Base-by-base conservation (phyloP, 1,140 invertebrate species). In the Streblospio benedicti region DNA sequence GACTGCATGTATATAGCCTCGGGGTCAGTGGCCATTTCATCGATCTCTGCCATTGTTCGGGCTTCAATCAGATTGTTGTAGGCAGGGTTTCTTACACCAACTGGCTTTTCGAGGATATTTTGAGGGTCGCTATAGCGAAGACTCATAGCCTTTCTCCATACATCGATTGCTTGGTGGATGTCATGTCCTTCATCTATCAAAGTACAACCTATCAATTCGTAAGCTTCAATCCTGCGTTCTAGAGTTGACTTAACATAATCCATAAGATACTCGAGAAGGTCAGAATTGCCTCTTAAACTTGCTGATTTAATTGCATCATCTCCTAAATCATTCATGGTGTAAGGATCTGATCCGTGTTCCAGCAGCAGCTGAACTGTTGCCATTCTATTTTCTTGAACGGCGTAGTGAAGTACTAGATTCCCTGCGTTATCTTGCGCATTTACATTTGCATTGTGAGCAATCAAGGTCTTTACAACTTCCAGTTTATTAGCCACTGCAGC, bases 341-440 rank as follows among this genome's bases (percentile, higher is more conserved):
- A 82, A 23, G 87, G 87, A 79, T 90, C 83, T 0, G 91, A 91
- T 50, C 87, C 87, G 78, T 87, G 80, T 49, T 86, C 82, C 33
- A 95, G 75, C 25, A 95, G 75, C 33, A 95, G 77, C 68, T 87
- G 86, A 0, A 88, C 90, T 2, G 91, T 92, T 74, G 90, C 89
- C 69, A 91, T 80, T 62, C 87, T 80, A 63, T 89, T 87, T 76
- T 92, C 91, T 71, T 91, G 89, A 62, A 93, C 91, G 0, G 92
- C 90, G 79, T 96, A 94, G 81, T 96, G 91, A 59, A 96, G 81
- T 30, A 91, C 91, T 63, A 91, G 90, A 78, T 93, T 93, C 66
- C 87, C 86, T 74, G 93, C 90, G 66, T 90, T 89, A 78, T 95
- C 92, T 27, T 84, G 82, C 0, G 90, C 88, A 80, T 94, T 91